Base-by-base conservation (phyloP, 2,113 vertebrate genomes). In the Hippocampus mohnikei region DNA sequence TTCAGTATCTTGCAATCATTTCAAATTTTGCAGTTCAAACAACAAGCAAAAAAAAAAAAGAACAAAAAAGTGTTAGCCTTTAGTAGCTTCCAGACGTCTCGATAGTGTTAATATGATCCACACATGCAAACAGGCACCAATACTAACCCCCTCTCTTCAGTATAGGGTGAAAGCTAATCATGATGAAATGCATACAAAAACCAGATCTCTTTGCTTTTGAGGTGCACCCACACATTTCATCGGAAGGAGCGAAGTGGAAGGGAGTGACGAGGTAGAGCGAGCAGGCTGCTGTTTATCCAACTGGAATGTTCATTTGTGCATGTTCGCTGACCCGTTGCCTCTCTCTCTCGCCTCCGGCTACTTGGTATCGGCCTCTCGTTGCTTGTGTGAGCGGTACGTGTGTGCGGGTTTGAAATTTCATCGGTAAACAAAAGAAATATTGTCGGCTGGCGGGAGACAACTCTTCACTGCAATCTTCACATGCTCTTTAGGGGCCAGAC, bases 261-360 rank as follows among this genome's bases (percentile, higher is more conserved):
- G 66, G 74, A 67, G 72, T 71, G 84, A 82, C 76, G 74, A 74
- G 78, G 76, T 81, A 65, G 42, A 67, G 67, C 83, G 81, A 63
- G 12, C 78, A 62, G 78, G 70, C 83, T 76, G 82, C 80, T 87
- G 83, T 87, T 90, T 89, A 87, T 87, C 81, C 88, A 82, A 87
- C 79, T 88, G 85, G 81, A 88, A 86, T 88, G 82, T 88, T 85
- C 74, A 87, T 88, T 89, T 91, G 76, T 80, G 67, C 69, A 33
- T 70, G 75, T 75, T 84, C 82, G 66, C 68, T 87, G 84, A 85
- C 85, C 87, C 64, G 18, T 48, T 1, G 33, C 79, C 58, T 74
- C 70, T 75, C 23, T 27, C 13, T 52, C 13, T 52, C 18, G 66
- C 86, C 85, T 84, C 77, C 41, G 76, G 86, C 78, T 76, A 70